Evolutionary conservation across 2,797 vertebrate species (phyloP).

Genomic region (Gallinago stenura): DNA sequence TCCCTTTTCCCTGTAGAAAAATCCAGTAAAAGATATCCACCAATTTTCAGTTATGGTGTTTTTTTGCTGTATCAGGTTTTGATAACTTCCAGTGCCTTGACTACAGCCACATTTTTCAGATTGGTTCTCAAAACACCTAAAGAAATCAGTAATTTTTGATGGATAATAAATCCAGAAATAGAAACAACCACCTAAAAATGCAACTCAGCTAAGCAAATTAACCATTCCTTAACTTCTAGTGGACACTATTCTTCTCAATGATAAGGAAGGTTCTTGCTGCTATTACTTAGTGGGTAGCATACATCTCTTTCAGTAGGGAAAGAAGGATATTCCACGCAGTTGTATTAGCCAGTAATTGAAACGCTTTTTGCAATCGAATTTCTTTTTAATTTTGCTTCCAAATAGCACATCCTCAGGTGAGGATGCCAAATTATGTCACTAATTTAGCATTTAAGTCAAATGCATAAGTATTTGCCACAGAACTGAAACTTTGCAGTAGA

Average conservation of each 20-base stretch:
- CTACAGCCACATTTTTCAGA: not conserved
- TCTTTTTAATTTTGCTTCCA: not conserved
- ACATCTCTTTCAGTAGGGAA: not conserved
- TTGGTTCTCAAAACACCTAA: not conserved
- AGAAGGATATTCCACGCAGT: not conserved
- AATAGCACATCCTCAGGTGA: not conserved
- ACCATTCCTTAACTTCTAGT: not conserved
- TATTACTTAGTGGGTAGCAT: not conserved
- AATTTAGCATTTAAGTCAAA: not conserved
- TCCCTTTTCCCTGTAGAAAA: not conserved
- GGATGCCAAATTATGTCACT: not conserved
- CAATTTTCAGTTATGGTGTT: not conserved
- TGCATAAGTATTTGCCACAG: accelerated
- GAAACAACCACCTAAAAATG: not conserved
- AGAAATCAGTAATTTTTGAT: not conserved
- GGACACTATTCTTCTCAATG: not conserved
- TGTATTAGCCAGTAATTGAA: not conserved
- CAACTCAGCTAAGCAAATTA: not conserved
- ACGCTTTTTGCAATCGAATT: not conserved
- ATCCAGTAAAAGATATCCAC: not conserved
- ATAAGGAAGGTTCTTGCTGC: not conserved
- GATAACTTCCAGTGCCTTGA: not conserved
- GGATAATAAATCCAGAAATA: not conserved
- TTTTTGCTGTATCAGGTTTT: not conserved
- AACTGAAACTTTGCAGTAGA: not conserved